Conservation (phyloP, 2,888 invertebrate species). For the Trissolcus brochymenae region DNA sequence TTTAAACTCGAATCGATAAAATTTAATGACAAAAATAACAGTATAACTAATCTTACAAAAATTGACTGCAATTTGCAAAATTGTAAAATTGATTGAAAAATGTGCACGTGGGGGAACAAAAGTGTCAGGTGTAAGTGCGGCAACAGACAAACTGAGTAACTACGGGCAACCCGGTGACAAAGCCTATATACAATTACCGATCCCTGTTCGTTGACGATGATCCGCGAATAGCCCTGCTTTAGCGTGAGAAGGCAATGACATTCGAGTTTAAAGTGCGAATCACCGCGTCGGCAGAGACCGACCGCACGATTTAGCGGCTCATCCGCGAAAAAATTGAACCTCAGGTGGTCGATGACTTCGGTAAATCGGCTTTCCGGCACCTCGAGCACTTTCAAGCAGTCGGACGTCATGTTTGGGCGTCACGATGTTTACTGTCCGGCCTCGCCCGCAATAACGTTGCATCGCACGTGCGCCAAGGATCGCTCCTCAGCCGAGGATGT, state of each 20-base stretch:
- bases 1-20: too few species aligned
- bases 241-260: conserved; percentile 85
- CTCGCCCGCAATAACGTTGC: conserved; percentile 35
- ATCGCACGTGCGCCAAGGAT: conserved; percentile 64
- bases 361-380: conserved; percentile 78
- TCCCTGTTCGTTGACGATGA: conserved; percentile 81
- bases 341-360: conserved; percentile 83
- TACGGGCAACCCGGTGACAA: not conserved
- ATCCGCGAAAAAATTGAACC: conserved; percentile 87
- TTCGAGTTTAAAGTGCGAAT: conserved; percentile 85
- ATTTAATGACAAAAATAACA: too few species aligned
- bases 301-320: conserved; percentile 89
- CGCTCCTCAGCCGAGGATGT: conserved; percentile 60
- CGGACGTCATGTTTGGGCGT: conserved; percentile 67
- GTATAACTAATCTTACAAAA: too few species aligned
- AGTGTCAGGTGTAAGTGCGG: not conserved
- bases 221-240: conserved; percentile 84
- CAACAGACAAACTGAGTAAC: not conserved
- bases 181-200: conserved; percentile 76
- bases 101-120: not conserved
- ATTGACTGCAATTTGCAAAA: too few species aligned
- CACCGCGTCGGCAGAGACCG: conserved; percentile 83
- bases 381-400: conserved; percentile 74
- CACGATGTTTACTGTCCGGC: conserved; percentile 36
- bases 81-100: too few species aligned